Conservation (phyloP, 2,113 vertebrate genomes). For the Erpornis zantholeuca region DNA sequence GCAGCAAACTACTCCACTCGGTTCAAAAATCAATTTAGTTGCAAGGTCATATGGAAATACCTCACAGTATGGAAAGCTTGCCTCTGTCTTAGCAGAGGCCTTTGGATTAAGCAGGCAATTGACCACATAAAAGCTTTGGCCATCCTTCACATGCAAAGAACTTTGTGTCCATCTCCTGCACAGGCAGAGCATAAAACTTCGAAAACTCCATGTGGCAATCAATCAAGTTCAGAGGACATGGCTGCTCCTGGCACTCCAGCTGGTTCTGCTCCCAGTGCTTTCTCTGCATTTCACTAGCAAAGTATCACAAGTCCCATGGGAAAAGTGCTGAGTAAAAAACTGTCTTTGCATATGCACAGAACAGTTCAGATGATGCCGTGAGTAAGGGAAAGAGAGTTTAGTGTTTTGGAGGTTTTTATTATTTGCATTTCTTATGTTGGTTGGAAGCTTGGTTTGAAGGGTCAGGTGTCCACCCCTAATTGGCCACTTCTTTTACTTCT, state of each 20-base stretch:
- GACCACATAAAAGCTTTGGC: constrained; percentile 19
- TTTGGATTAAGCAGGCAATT: constrained; percentile 27
- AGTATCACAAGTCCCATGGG: neutral
- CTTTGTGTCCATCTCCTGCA: neutral
- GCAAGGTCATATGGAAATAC: constrained; percentile 54
- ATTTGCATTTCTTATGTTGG: neutral
- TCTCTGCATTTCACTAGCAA: neutral
- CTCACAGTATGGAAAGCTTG: neutral
- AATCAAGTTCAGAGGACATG: constrained; percentile 1
- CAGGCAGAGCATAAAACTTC: constrained; percentile 25
- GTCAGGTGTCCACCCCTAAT: neutral
- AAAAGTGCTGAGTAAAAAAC: neutral
- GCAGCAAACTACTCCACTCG: constrained; percentile 29
- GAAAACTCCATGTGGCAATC: neutral
- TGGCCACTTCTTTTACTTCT: neutral
- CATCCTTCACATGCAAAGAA: constrained; percentile 2
- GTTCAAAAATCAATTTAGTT: constrained; percentile 53
- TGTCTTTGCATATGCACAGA: neutral
- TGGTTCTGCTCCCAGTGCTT: neutral
- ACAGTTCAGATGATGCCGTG: neutral
- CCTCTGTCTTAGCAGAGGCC: neutral
- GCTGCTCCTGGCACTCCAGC: neutral
- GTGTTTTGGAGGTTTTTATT: neutral
- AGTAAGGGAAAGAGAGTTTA: neutral
- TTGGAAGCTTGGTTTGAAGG: neutral